These are phyloP conservation scores for Cosmia pyralina DNA, from an alignment of 2,888 invertebrate species.

Conservation along the genomic window DNA sequence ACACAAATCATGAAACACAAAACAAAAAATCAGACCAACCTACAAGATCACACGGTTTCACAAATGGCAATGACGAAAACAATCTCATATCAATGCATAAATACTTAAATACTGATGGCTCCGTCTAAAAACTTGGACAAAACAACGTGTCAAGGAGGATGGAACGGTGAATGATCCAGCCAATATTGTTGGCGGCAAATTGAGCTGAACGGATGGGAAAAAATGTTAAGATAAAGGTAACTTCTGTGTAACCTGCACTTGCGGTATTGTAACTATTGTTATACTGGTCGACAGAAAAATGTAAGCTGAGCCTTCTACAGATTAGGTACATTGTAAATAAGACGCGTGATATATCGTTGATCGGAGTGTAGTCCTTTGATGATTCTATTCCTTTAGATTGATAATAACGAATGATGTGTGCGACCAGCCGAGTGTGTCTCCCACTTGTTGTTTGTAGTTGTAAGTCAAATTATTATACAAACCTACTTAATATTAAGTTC, in stretches of 20 bases:
- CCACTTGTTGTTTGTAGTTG: too few relatives aligned
- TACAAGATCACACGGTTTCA: slow-evolving; percentile 48
- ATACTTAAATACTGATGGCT: slow-evolving; percentile 59
- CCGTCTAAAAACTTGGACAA: slow-evolving; percentile 56
- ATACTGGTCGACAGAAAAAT: not conserved
- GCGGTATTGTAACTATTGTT: not conserved
- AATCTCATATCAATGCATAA: slow-evolving; percentile 59
- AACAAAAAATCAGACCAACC: slow-evolving; percentile 37
- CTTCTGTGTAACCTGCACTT: slow-evolving; percentile 12
- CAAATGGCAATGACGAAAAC: slow-evolving; percentile 55
- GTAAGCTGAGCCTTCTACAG: not conserved
- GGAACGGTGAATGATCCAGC: slow-evolving; percentile 54
- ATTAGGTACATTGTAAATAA: not conserved
- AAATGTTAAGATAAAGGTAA: slow-evolving; percentile 29
- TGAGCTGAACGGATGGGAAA: slow-evolving; percentile 52
- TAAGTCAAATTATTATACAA: too few relatives aligned
- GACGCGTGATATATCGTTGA: not conserved
- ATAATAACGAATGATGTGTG: too few relatives aligned
- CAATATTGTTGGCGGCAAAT: slow-evolving; percentile 51
- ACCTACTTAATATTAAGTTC: too few relatives aligned
- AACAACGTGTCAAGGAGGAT: slow-evolving; percentile 64
- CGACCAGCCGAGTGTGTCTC: too few relatives aligned
- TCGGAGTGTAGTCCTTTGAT: not conserved
- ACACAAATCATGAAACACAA: not conserved
- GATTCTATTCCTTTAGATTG: too few relatives aligned